Conservation (phyloP, 37 sponge, comb jelly and placozoan species). For the Chondrosia reniformis region DNA sequence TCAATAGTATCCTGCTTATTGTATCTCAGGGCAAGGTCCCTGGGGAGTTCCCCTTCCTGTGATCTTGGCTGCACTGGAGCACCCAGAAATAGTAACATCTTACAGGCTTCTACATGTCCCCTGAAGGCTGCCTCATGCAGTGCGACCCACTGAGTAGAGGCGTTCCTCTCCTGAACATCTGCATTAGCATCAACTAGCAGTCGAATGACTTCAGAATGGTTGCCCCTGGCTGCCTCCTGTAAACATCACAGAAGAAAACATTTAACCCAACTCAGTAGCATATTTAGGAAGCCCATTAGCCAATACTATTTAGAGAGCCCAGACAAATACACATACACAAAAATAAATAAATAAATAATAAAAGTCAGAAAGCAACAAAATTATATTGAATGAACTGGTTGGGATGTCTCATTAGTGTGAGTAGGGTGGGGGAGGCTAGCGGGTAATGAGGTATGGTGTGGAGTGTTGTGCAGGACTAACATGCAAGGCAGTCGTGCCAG, state of each 20-base stretch:
- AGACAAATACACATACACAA: neutral
- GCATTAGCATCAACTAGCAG: constrained; percentile 69
- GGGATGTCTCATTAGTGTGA: neutral
- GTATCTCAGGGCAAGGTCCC: constrained; percentile 73
- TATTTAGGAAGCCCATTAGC: neutral
- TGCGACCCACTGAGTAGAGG: constrained; percentile 90
- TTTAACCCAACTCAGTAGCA: neutral
- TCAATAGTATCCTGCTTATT: constrained; percentile 53
- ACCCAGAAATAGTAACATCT: constrained; percentile 57
- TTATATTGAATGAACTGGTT: neutral
- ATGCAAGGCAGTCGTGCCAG: constrained; percentile 79
- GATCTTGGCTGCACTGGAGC: constrained; percentile 87
- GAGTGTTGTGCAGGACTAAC: constrained; percentile 37
- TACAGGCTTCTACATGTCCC: constrained; percentile 47
- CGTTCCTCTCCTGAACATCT: constrained; percentile 85
- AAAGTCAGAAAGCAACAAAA: neutral
- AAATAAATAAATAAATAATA: neutral
- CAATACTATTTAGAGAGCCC: neutral
- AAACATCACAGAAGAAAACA: neutral
- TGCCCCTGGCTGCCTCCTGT: constrained; percentile 62
- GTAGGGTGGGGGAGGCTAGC: too few relatives aligned
- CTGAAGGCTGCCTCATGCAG: constrained; percentile 94
- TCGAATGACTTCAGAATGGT: constrained; percentile 32
- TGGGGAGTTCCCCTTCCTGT: constrained; percentile 83
- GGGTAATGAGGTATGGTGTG: too few relatives aligned